Evolutionary conservation across 2,888 invertebrate species (phyloP), one percentile per base, ranked within the genome.

Genomic region (Cacoxenus indagator): DNA sequence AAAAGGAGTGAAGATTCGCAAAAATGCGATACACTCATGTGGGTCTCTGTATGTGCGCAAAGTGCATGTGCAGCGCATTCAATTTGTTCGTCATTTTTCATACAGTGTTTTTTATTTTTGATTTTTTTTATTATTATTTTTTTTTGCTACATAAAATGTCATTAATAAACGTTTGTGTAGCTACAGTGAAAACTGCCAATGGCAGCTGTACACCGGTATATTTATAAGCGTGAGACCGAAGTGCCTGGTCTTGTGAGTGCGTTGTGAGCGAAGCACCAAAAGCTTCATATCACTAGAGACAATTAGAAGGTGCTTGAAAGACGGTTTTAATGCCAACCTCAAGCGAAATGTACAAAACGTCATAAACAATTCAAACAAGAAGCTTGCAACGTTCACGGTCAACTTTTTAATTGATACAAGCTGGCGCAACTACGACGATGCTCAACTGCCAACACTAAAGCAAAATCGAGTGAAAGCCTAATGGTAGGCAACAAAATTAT

Each of bases 361-460:
- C 31, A 31, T 31, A 31, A 31, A 31, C 31, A 31, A 31, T 31
- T 31, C 31, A 31, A 9, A 5, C 6, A 31, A 31, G 9, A 31
- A 31, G 31, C 31, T 31, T 31, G 31, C 31, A 31, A 31, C n/a
- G 17, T 64, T 64, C 46, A 64, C 46, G 64, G 45, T 46, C 64
- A 64, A 64, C 64, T 64, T 64, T 64, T 64, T 64, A 64, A 64
- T 64, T 46, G 64, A 46, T 46, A 17, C 48, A 48, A 48, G 19
- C 48, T 48, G 48, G 14, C 17, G 48, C 48, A 5, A 14, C n/a
- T 31, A 6, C 48, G 4, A n/a, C 19, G 48, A 17, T 48, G 48
- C n/a, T n/a, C n/a, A n/a, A 17, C 17, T 1, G 4, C n/a, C 48
- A n/a, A 4, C 19, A 6, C 19, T 48, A 17, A 6, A 1, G 17